phyloP scores from a whole-genome alignment of 2,888 invertebrate species.

The Scaeva pyrastri region DNA sequence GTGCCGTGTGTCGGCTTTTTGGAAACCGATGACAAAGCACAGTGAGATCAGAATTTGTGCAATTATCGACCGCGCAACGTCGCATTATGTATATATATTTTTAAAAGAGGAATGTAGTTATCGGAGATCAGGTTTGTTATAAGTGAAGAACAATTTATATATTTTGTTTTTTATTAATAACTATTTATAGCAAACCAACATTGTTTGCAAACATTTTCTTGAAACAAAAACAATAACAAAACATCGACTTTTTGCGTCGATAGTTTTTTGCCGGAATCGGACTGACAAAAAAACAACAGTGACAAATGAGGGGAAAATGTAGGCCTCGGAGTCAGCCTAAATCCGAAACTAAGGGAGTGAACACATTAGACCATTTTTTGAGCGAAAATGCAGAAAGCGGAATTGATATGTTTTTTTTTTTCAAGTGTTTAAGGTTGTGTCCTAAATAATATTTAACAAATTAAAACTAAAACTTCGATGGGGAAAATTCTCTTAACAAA shows the following conservation, averaged over 20 bases:
- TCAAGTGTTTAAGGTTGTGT: too few species aligned
- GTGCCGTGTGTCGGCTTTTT: slow-evolving; percentile 37
- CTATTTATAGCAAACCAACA: neutral
- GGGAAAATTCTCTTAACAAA: too few species aligned
- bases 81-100: slow-evolving; percentile 36
- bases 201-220: neutral
- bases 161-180: neutral
- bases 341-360: neutral
- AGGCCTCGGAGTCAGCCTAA: neutral
- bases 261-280: neutral
- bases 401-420: too few species aligned
- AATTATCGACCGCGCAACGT: slow-evolving; percentile 64
- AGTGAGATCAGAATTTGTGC: slow-evolving; percentile 56
- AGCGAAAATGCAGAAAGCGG: too few species aligned
- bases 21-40: slow-evolving; percentile 67
- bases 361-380: neutral
- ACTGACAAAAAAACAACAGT: too few species aligned
- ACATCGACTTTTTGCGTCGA: neutral
- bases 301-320: neutral
- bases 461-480: too few species aligned
- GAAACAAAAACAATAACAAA: neutral
- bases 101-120: neutral
- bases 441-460: too few species aligned
- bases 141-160: too few species aligned
- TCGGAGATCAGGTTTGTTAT: neutral